phyloP scores from a whole-genome alignment of 2,797 vertebrate genomes.

The Poecile montanus region DNA sequence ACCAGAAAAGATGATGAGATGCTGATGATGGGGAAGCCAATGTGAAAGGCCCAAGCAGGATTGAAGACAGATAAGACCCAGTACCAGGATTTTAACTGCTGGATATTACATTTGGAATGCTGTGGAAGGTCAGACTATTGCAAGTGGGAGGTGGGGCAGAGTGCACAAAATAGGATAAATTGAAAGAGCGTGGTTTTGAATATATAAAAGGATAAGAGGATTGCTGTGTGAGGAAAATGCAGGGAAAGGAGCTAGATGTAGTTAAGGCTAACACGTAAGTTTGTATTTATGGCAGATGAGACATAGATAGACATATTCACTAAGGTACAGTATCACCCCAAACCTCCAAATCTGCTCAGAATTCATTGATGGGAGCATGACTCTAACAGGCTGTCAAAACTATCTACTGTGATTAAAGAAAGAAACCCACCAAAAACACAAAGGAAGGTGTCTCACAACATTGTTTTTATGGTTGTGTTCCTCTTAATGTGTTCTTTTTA shows the following conservation, averaged over 20 bases:
- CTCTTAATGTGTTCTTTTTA: neutral
- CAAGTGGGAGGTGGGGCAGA: neutral
- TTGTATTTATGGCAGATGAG: neutral
- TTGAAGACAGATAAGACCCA: neutral
- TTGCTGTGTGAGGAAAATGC: neutral
- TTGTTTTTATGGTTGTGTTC: neutral
- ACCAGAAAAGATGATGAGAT: neutral
- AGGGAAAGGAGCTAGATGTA: neutral
- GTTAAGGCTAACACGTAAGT: neutral
- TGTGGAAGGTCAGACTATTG: neutral
- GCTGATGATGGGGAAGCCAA: neutral
- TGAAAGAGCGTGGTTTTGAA: neutral
- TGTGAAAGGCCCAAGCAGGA: neutral
- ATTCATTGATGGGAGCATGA: neutral
- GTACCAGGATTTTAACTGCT: neutral
- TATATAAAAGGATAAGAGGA: neutral
- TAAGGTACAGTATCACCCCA: neutral
- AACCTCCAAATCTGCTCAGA: neutral
- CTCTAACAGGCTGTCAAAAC: neutral
- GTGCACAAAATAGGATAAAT: neutral
- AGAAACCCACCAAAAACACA: rapidly evolving
- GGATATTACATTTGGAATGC: neutral
- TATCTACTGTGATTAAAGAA: neutral
- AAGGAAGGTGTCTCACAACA: neutral
- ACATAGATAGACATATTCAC: neutral